Evolutionary conservation across 2,113 vertebrate genomes (phyloP), one percentile per base, ranked within the genome.

Genomic region (Pseudopodoces humilis): DNA sequence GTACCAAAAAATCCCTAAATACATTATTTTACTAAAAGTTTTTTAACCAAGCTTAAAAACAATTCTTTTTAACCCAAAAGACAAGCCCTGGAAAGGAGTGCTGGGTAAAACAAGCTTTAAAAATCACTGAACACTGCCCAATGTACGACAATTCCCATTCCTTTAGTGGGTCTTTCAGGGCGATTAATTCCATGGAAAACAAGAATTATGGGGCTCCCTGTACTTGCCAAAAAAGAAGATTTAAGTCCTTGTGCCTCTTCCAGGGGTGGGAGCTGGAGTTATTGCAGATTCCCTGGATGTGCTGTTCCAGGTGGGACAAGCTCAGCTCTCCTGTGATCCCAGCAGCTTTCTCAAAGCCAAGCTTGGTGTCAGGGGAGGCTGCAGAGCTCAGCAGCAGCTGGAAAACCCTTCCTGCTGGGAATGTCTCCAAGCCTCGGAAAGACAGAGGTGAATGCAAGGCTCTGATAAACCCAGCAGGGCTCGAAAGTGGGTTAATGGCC

Each of bases 161-260:
- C 56, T 44, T 6, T 3, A 20, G 68, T 0, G 6, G 60, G 31
- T n/a, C 76, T n/a, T 68, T n/a, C 63, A 27, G 35, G 30, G 22
- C 3, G 20, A 30, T 6, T 67, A 20, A 68, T 10, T 30, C 86
- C 69, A 11, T 7, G 17, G 31, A 41, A 76, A 69, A 83, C 21
- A 15, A 1, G 0, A 37, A 4, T 11, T 5, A 6, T 0, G 8
- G 72, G 25, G 25, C 7, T 9, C 28, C 49, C 39, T 3, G 7
- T 2, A 24, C 16, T 24, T 17, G n/a, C 50, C 67, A 16, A 9
- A 64, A 11, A 33, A 15, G 3, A 5, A 15, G 23, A 28, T 31
- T 27, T 1, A 1, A 39, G 56, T n/a, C 63, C 37, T 23, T 6
- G n/a, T 8, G 58, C 33, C 75, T 64, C 39, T 17, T 25, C 8